Evolutionary conservation across 2,888 invertebrate genomes (phyloP), one percentile per base, ranked within the genome.

Genomic region (Chouioia cunea): DNA sequence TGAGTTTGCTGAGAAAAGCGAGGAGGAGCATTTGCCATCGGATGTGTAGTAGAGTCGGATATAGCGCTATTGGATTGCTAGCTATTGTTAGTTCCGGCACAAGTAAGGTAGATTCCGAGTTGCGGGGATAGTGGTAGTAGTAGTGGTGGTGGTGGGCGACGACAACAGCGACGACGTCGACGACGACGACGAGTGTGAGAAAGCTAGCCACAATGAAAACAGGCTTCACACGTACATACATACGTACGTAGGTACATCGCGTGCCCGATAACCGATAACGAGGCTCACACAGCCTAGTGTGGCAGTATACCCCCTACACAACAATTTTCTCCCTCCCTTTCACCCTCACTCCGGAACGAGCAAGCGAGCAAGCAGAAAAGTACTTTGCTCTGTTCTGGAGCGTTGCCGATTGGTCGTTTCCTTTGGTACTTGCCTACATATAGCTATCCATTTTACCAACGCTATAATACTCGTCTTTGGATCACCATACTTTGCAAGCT

Each of bases 81-180:
- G 75, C 73, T 74, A 75, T 76, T 76, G 76, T 76, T 76, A 77
- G 75, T 75, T 75, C 66, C 73, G 67, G 36, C 36, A 10, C 36
- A 36, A 70, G 62, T 36, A 36, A 36, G 36, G 36, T 12, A 12
- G 36, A 36, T 36, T 36, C 36, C 36, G 36, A 36, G 36, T 12
- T 4, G 36, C 12, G 36, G 10, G 23, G 46, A 58, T 67, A 53
- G 66, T 70, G 54, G 22, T 14, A 15, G 46, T 58, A 65, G 67
- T 65, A 72, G 67, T 70, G 71, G 65, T 70, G 70, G 48, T 65
- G 6, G 36, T 6, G 36, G 36, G 36, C 36, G 36, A 36, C 36
- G 27, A 27, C 27, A 6, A 27, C 27, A 6, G 2, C 27, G 27
- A 27, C 27, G 27, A 27, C 27, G 27, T 27, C 27, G 27, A 27